Base-by-base conservation (phyloP, 2,888 invertebrate species). In the Dorcus parallelipipedus region DNA sequence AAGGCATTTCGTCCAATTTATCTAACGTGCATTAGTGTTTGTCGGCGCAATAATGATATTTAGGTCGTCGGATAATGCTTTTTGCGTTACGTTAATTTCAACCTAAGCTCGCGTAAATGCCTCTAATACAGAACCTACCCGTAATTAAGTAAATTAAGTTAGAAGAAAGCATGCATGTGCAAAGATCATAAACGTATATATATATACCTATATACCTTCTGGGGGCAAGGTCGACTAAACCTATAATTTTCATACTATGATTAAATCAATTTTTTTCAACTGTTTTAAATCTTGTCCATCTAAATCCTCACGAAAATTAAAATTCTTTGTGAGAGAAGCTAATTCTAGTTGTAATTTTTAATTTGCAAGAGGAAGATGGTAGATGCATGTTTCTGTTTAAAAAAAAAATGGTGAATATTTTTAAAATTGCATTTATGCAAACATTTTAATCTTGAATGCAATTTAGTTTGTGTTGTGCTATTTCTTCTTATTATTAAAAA, bases 141-240 rank as follows among this genome's bases (percentile, higher is more conserved):
- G 63, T 63, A 67, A 67, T 66, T 67, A 66, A 64, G 56, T 57
- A 58, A 67, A 62, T 67, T 65, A 64, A 60, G 56, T 43, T 45
- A 52, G 52, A 65, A 63, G 61, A 63, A 64, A 61, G 57, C 61
- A 64, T 63, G 63, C 64, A 63, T 64, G 64, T 56, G 54, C 56
- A 40, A 45, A 43, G 39, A 56, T 55, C 62, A 60, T 64, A 62
- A 64, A 58, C 38, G 52, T 39, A 42, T 55, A 45, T 45, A 14
- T 14, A 14, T 14, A 14, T 14, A 14, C 42, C 47, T 3, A 2
- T 33, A 4, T 6, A 4, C 26, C 26, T 33, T 33, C 7, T 33
- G 45, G 38, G 52, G 38, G 38, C 39, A 39, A 45, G 56, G 39
- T 51, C 43, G 51, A 49, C 50, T 45, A 33, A 33, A 33, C 26